A percentile compares a stretch with the other conserved stretches of the same genome.
These are phyloP conservation scores for Protaetia brevitarsis DNA, from an alignment of 1,140 invertebrate species.

Conservation along the genomic window DNA sequence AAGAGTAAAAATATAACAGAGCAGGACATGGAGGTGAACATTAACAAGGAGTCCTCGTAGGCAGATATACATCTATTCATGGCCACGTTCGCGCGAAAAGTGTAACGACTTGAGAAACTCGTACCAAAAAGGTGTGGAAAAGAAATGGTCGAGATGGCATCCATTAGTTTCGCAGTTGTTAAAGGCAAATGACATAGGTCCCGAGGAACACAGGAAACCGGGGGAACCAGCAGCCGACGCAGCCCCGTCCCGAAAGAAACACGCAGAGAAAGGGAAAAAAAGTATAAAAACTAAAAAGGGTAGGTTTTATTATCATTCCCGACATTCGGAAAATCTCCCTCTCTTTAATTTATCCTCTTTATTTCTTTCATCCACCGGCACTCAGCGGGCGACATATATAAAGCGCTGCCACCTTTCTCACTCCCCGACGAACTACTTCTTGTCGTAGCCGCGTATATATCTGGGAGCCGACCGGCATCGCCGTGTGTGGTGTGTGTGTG, in stretches of 20 bases:
- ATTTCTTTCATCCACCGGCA: conserved; percentile 32
- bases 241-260: conserved; percentile 20
- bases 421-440: not conserved
- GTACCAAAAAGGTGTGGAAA: conserved; percentile 34
- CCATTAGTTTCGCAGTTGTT: conserved; percentile 46
- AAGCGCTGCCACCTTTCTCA: conserved; percentile 27
- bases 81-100: conserved; percentile 28
- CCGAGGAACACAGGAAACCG: conserved; percentile 25
- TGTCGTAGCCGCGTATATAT: not conserved
- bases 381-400: conserved; percentile 34
- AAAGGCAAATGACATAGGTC: conserved; percentile 43
- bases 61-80: not conserved
- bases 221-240: conserved; percentile 22
- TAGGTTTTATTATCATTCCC: conserved; percentile 39
- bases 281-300: conserved; percentile 41
- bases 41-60: conserved; percentile 10
- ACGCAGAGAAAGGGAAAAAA: conserved; percentile 21
- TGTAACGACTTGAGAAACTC: not conserved
- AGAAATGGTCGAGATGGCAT: conserved; percentile 38
- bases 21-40: not conserved
- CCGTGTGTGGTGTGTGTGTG: not conserved
- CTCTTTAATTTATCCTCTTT: conserved; percentile 39
- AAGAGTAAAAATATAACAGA: too few species aligned
- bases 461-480: not conserved
- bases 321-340: conserved; percentile 34